Base-by-base conservation (phyloP, 2,888 invertebrate genomes). In the Ditula angustiorana region DNA sequence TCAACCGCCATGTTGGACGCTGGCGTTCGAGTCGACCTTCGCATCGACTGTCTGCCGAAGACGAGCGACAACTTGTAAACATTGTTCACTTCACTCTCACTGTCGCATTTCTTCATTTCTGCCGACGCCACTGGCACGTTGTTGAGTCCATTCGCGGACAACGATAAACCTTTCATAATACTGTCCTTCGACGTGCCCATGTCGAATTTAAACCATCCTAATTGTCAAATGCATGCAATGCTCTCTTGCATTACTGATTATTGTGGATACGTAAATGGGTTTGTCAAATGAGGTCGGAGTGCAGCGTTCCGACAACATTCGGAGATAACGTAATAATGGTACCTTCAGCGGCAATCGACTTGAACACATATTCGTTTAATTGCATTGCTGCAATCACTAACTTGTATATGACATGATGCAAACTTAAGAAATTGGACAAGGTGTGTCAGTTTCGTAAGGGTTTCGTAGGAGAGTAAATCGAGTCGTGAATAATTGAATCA, bases 251-350 rank as follows among this genome's bases (percentile, higher is more conserved):
- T 73, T 66, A 59, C 59, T 64, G 64, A 53, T 64, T 62, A 41
- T 28, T 73, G 28, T 35, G 69, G 72, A 75, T 76, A 81, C 67
- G 69, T 68, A 72, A 82, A 80, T 74, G 73, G 74, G 74, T 75
- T 76, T 77, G 69, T 74, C 73, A 77, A 85, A 82, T 76, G 80
- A 77, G 87, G 84, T 77, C 85, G 78, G 75, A 82, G 81, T 81
- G 75, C 81, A 78, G 69, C 77, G 73, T 82, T 84, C 82, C 83
- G 80, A 80, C 77, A 82, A 79, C 69, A 77, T 73, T 75, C 66
- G 70, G 70, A 63, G 71, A 75, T 75, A 73, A 69, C 63, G 53
- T 44, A 63, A 63, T 57, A 52, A 59, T 64, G 53, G 64, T 64
- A 59, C 59, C 52, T 67, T 62, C 52, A 61, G 53, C 47, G 46